Conservation (phyloP, 2,888 invertebrate genomes). For the Diploptera punctata region DNA sequence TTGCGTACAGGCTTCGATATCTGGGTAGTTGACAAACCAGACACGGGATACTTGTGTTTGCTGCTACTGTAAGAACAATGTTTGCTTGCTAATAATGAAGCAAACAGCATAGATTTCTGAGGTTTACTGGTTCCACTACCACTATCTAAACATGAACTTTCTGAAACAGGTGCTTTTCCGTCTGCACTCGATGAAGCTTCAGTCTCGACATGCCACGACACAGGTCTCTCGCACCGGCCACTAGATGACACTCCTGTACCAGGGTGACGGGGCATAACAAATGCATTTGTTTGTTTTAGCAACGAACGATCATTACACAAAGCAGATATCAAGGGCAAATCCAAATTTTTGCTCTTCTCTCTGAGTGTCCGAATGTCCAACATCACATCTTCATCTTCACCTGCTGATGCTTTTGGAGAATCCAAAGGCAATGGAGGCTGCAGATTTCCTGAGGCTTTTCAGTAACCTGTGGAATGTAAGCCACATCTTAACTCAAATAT, state of each 20-base stretch:
- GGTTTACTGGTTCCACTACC: conserved; percentile 10
- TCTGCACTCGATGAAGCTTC: conserved; percentile 41
- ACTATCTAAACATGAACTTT: background rate
- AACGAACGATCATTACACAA: conserved; percentile 92
- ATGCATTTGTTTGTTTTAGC: conserved; percentile 87
- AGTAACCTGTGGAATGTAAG: conserved; percentile 23
- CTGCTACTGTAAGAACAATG: conserved; percentile 51
- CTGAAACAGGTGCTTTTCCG: conserved; percentile 44
- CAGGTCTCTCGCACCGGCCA: conserved; percentile 37
- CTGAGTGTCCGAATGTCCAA: conserved; percentile 83
- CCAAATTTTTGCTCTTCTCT: conserved; percentile 88
- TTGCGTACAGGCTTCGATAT: conserved; percentile 65
- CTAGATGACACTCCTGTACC: conserved; percentile 43
- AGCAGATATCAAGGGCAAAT: conserved; percentile 90
- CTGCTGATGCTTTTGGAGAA: conserved; percentile 20
- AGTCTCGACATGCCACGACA: conserved; percentile 47
- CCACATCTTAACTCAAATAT: too few species aligned
- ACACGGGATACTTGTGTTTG: conserved; percentile 70
- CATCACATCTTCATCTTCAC: conserved; percentile 51
- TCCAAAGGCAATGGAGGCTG: conserved; percentile 32
- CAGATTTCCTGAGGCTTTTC: conserved; percentile 29
- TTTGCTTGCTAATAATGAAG: conserved; percentile 34
- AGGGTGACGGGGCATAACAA: conserved; percentile 76
- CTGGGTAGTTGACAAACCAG: conserved; percentile 66
- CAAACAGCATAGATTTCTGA: conserved; percentile 24